Conservation (phyloP, 2,888 invertebrate genomes). For the Petrophora chlorosata region DNA sequence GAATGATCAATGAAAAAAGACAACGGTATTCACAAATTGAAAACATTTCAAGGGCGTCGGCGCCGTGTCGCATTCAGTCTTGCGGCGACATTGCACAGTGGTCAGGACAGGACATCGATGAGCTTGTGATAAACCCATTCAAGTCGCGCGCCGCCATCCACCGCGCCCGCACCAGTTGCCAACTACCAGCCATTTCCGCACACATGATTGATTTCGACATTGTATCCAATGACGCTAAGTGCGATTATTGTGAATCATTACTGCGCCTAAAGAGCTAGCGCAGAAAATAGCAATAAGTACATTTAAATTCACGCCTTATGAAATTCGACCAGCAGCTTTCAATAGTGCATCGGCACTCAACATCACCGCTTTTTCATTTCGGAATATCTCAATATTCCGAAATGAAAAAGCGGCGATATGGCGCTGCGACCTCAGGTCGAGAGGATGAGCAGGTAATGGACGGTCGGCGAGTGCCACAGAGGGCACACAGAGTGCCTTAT, state of each 20-base stretch:
- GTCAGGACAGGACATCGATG: constrained; percentile 31
- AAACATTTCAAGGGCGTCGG: constrained; percentile 24
- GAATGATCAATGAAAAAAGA: constrained; percentile 14
- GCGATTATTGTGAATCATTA: constrained; percentile 4
- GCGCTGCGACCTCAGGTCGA: constrained; percentile 33
- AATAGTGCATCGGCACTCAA: too few relatives aligned
- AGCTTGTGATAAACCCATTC: constrained; percentile 23
- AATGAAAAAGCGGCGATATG: constrained; percentile 16
- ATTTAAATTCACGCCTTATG: background rate
- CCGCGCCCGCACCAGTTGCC: background rate
- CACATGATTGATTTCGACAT: constrained; percentile 21
- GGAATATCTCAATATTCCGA: background rate
- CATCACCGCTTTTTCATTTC: background rate
- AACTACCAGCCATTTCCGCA: constrained; percentile 16
- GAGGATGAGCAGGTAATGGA: constrained; percentile 46
- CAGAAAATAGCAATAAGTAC: too few relatives aligned
- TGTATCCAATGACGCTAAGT: constrained; percentile 22
- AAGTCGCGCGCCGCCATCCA: constrained; percentile 11
- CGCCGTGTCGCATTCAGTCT: constrained; percentile 19
- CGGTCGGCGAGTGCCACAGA: constrained; percentile 41
- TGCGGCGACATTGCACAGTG: constrained; percentile 15
- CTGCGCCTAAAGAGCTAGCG: background rate
- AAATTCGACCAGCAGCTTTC: background rate
- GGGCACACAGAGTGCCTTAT: constrained; percentile 59
- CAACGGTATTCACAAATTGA: constrained; percentile 11